Conservation (phyloP, 2,888 invertebrate species). For the Drosophila histrio region DNA sequence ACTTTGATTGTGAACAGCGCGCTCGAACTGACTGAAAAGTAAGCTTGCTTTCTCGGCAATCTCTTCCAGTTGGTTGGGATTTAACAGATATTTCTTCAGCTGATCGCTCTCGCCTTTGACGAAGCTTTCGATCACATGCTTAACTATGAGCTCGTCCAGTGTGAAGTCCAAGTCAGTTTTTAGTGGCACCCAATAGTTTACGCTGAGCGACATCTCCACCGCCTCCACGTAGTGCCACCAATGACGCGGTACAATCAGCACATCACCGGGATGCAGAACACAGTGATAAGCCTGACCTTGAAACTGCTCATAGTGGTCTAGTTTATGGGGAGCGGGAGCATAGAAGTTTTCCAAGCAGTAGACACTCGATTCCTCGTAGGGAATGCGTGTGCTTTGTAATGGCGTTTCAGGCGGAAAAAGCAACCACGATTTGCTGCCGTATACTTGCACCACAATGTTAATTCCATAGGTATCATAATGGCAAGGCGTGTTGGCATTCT, state of each 20-base stretch:
- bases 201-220: constrained; percentile 87
- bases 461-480: constrained; percentile 97
- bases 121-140: constrained; percentile 87
- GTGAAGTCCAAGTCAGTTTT: constrained; percentile 77
- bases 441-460: constrained; percentile 95
- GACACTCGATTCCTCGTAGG: constrained; percentile 98
- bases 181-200: constrained; percentile 90
- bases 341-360: constrained; percentile 94
- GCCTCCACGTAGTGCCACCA: constrained; percentile 99
- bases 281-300: constrained; percentile 85
- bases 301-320: constrained; percentile 38
- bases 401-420: constrained; percentile 93
- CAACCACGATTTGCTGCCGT: constrained; percentile 96
- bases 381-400: constrained; percentile 92
- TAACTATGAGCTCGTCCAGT: constrained; percentile 87
- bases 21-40: constrained; percentile 54
- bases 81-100: constrained; percentile 86
- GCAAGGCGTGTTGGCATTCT: constrained; percentile 95
- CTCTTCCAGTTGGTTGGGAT: constrained; percentile 88
- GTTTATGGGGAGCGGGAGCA: constrained; percentile 85
- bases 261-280: constrained; percentile 92
- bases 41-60: constrained; percentile 35
- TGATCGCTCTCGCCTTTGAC: constrained; percentile 86
- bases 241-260: constrained; percentile 93
- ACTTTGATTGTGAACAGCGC: constrained; percentile 36